Evolutionary conservation across 2,797 vertebrate species (phyloP).

Genomic region (Pangasius djambal): DNA sequence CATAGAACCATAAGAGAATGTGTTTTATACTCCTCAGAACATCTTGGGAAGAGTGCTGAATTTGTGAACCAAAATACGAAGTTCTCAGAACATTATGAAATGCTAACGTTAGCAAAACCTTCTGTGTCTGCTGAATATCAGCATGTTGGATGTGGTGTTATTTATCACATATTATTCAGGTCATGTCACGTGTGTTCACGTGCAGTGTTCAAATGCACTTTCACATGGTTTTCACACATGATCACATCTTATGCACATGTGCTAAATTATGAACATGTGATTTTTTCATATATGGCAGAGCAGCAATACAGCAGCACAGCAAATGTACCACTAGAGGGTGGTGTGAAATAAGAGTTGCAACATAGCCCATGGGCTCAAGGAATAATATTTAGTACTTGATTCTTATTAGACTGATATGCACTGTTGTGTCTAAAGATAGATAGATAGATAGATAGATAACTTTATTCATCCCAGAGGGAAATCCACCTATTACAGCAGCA

Average conservation of each 20-base stretch:
- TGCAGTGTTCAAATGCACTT: background rate
- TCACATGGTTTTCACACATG: background rate
- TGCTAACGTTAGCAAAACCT: background rate
- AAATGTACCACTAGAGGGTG: constrained; percentile 1
- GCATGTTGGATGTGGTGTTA: background rate
- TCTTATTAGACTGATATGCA: background rate
- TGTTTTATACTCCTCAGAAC: background rate
- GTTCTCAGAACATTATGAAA: background rate
- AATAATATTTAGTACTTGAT: background rate
- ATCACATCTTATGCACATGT: background rate
- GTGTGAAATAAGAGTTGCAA: background rate
- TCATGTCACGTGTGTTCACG: background rate
- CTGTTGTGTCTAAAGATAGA: background rate
- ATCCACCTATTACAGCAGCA: no score
- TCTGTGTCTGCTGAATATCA: background rate
- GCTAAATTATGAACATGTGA: background rate
- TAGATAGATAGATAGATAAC: no score
- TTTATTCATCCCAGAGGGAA: no score
- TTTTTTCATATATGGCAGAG: background rate
- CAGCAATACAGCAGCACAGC: background rate
- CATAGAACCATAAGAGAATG: background rate
- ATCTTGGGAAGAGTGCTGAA: background rate
- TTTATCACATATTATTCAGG: background rate
- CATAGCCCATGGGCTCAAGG: background rate
- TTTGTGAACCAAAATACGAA: background rate